Percentiles rank a stretch among this genome's conserved stretches.
Evolutionary conservation across 2,888 invertebrate genomes (phyloP).

Genomic region (Nephrotoma flavescens): DNA sequence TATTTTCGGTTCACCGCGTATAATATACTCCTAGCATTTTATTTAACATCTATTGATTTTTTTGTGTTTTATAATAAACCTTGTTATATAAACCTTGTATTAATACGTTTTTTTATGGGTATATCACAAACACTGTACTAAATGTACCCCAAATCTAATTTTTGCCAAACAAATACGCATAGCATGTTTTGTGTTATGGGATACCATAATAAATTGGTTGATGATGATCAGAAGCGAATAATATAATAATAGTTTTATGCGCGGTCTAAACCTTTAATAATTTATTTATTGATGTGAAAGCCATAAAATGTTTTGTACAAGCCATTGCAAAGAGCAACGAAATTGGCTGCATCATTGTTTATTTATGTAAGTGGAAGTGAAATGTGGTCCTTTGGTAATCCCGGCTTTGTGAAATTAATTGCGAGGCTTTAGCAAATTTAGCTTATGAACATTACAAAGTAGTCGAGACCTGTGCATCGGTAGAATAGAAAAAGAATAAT

Average conservation of each 20-base stretch:
- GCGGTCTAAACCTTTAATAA: background rate
- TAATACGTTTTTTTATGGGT: background rate
- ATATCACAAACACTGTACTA: background rate
- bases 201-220: background rate
- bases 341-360: too few species aligned
- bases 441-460: too few species aligned
- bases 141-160: background rate
- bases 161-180: background rate
- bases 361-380: too few species aligned
- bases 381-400: too few species aligned
- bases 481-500: too few species aligned
- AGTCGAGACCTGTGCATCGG: too few species aligned
- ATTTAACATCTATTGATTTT: background rate
- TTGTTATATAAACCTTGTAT: background rate
- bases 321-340: background rate
- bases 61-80: background rate
- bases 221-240: background rate
- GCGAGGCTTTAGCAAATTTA: too few species aligned
- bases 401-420: too few species aligned
- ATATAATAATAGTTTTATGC: background rate
- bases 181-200: background rate
- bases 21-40: background rate
- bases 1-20: background rate
- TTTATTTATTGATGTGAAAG: background rate
- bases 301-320: too few species aligned